Evolutionary conservation across 2,113 vertebrate genomes (phyloP), one percentile per base, ranked within the genome.

Genomic region (Ammospiza nelsoni): DNA sequence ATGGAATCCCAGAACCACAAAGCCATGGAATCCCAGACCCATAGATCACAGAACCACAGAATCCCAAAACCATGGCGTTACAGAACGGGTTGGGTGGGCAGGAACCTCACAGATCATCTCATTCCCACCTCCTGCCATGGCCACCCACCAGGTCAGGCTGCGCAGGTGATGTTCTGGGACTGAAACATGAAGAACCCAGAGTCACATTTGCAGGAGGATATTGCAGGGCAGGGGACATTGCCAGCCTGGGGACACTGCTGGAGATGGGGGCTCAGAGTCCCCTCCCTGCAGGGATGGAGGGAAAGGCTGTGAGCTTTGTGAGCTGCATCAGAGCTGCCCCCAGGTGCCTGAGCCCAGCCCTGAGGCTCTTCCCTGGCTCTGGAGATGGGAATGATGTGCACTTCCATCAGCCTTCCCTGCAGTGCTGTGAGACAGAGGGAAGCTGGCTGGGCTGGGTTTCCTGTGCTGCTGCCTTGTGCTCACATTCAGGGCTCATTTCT

Each of bases 281-380:
- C 41, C 58, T 65, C 59, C 57, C 31, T 5, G 3, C 35, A 52
- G 33, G 33, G n/a, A 46, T 6, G 12, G 41, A 43, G 71, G 52
- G 41, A 37, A n/a, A 0, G 4, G 69, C 73, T 55, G 31, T 0
- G 5, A 75, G 83, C 71, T 12, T 69, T 55, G n/a, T 0, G 5
- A 75, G 84, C 71, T 12, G 5, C 65, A 68, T 15, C 62, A 23
- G 48, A 51, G 55, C 84, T 37, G 18, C 10, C 76, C 75, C 68
- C 17, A 3, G 62, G 80, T 3, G 21, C 46, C 25, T 14, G 43
- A 54, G 80, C 80, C 35, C 75, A 59, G 75, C 55, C 67, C 74
- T 12, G 81, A 9, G 29, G 39, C 46, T 48, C 69, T 39, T 37
- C 2, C 3, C 51, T 49, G 54, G 44, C 61, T 92, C 51, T 5